Evolutionary conservation across 1,140 invertebrate genomes (phyloP).

Genomic region (Rhynchophorus ferrugineus): DNA sequence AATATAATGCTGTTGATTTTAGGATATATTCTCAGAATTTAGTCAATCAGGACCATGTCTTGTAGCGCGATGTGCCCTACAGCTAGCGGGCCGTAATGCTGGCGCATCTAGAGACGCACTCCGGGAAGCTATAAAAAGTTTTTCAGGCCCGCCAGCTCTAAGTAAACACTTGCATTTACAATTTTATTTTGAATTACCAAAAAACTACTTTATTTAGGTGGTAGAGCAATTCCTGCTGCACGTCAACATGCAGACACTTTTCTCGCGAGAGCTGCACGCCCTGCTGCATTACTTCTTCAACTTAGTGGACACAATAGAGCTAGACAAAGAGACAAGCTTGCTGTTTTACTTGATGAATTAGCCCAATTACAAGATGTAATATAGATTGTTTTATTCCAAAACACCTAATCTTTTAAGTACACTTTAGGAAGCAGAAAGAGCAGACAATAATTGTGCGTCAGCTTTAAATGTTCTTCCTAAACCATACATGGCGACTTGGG

Average conservation of each 20-base stretch:
- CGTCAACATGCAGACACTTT: constrained; percentile 59
- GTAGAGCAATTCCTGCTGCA: constrained; percentile 8
- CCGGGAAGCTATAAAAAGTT: constrained; percentile 74
- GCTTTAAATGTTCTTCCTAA: constrained; percentile 51
- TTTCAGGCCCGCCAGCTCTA: constrained; percentile 77
- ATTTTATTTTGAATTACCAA: neutral
- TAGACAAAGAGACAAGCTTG: constrained; percentile 87
- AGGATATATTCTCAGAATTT: constrained; percentile 94
- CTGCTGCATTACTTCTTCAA: constrained; percentile 82
- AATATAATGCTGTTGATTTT: constrained; percentile 34
- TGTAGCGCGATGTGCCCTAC: constrained; percentile 84
- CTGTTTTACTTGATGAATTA: constrained; percentile 82
- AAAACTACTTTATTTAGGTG: constrained; percentile 5
- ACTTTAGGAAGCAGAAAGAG: constrained; percentile 78
- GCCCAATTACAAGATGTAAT: constrained; percentile 68
- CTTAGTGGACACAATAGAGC: constrained; percentile 92
- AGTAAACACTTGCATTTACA: constrained; percentile 10
- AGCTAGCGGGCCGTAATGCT: constrained; percentile 55
- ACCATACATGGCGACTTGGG: constrained; percentile 91
- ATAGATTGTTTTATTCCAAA: constrained; percentile 25
- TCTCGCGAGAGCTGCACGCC: constrained; percentile 76
- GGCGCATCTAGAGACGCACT: constrained; percentile 71
- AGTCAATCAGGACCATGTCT: constrained; percentile 85
- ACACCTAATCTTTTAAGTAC: no score
- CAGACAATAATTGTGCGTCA: constrained; percentile 55